Evolutionary conservation across 2,113 vertebrate species (phyloP).

Genomic region (Cranoglanis bouderius): DNA sequence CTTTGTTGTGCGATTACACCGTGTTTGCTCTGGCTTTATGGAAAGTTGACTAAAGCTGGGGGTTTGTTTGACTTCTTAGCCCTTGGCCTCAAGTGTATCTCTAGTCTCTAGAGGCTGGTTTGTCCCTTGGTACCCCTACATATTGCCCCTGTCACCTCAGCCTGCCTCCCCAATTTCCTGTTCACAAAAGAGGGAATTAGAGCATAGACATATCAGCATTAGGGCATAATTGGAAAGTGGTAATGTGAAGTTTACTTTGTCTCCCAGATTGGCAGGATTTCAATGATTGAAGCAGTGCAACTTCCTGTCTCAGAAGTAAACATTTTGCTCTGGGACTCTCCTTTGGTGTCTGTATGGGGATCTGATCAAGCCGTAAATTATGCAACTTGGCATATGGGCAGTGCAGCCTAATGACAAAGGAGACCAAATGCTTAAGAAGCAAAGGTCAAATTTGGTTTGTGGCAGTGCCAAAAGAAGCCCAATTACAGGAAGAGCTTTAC

Average conservation of each 20-base stretch:
- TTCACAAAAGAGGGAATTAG: constrained; percentile 47
- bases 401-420: constrained; percentile 63
- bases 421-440: constrained; percentile 69
- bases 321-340: constrained; percentile 60
- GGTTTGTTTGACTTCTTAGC: constrained; percentile 72
- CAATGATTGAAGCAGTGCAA: constrained; percentile 43
- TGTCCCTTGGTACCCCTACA: constrained; percentile 68
- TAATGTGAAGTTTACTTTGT: constrained; percentile 29
- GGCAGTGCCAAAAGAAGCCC: constrained; percentile 64
- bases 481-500: constrained; percentile 65
- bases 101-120: constrained; percentile 65
- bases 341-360: constrained; percentile 57
- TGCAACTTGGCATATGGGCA: constrained; percentile 70
- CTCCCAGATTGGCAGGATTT: not conserved
- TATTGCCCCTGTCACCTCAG: constrained; percentile 67
- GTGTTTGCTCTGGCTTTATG: constrained; percentile 73
- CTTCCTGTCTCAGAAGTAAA: constrained; percentile 54
- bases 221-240: constrained; percentile 35
- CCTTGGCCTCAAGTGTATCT: constrained; percentile 59
- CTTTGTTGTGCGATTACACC: constrained; percentile 77
- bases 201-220: constrained; percentile 18
- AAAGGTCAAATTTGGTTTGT: constrained; percentile 64
- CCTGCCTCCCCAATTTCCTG: constrained; percentile 46
- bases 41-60: constrained; percentile 53
- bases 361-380: constrained; percentile 67